Percentiles rank a stretch among this genome's conserved stretches.
Evolutionary conservation across 1,140 invertebrate species (phyloP).

Genomic region (Papilio polyxenes): DNA sequence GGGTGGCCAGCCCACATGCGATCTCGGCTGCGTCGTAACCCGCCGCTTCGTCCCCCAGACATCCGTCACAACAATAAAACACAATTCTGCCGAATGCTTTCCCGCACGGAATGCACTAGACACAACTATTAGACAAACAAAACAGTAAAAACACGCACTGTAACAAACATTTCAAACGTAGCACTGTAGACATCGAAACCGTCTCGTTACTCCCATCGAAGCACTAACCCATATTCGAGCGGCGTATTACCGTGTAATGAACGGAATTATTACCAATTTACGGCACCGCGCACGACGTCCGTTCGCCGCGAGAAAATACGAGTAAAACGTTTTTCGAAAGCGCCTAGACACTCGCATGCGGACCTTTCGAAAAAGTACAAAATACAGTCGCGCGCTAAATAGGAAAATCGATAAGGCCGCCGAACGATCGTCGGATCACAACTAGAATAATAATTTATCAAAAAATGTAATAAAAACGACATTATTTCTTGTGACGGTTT

Average conservation of each 20-base stretch:
- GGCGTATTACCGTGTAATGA: conserved; percentile 76
- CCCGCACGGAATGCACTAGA: conserved; percentile 75
- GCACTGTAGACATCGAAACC: conserved; percentile 37
- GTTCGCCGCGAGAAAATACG: conserved; percentile 72
- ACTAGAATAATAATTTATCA: conserved; percentile 80
- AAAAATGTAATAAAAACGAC: conserved; percentile 81
- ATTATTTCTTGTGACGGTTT: conserved; percentile 78
- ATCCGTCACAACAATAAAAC: conserved; percentile 70
- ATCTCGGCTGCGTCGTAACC: conserved; percentile 15
- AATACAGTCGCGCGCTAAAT: conserved; percentile 74
- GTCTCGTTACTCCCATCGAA: conserved; percentile 44
- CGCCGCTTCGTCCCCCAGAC: conserved; percentile 36
- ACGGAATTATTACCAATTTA: conserved; percentile 78
- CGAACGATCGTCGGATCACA: conserved; percentile 65
- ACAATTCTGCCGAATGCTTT: conserved; percentile 71
- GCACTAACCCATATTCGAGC: conserved; percentile 77
- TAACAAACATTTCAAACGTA: conserved; percentile 49
- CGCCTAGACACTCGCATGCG: conserved; percentile 68
- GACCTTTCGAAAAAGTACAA: conserved; percentile 75
- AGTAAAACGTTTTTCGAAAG: conserved; percentile 78
- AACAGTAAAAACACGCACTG: conserved; percentile 62
- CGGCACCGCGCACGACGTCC: conserved; percentile 71
- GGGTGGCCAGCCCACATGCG: background rate
- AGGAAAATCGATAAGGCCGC: conserved; percentile 78
- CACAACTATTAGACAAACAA: conserved; percentile 71